These are phyloP conservation scores for Cynaeus angustus DNA, from an alignment of 2,888 invertebrate genomes.

Conservation along the genomic window DNA sequence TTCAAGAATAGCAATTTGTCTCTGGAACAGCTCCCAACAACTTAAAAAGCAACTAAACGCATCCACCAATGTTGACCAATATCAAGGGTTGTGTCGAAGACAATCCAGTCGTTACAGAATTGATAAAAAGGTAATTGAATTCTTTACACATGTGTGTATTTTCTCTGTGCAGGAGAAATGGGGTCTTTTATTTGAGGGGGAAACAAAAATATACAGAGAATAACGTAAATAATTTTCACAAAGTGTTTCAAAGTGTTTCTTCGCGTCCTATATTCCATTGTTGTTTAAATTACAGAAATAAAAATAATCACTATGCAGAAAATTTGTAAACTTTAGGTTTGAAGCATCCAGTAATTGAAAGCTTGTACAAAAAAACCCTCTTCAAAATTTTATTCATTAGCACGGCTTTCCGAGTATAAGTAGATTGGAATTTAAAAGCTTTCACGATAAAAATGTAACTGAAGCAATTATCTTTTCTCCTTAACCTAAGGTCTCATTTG, in stretches of 20 bases:
- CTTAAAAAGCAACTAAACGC: conserved; percentile 74
- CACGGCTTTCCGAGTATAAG: neutral
- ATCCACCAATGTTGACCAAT: conserved; percentile 60
- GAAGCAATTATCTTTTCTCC: conserved; percentile 4
- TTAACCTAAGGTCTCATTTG: neutral
- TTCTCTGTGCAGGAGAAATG: too few relatives aligned
- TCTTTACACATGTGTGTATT: too few relatives aligned
- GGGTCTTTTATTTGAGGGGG: too few relatives aligned
- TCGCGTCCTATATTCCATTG: too few relatives aligned
- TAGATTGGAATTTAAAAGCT: conserved; percentile 5
- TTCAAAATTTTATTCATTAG: conserved; percentile 13
- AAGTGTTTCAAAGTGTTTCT: too few relatives aligned
- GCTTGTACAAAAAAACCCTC: neutral
- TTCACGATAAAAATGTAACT: conserved; percentile 12
- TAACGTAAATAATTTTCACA: too few relatives aligned
- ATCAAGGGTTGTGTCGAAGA: conserved; percentile 67
- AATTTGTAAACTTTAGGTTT: too few relatives aligned
- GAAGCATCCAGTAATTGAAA: too few relatives aligned
- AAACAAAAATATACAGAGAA: too few relatives aligned
- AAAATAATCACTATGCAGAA: too few relatives aligned
- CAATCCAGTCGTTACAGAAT: conserved; percentile 72
- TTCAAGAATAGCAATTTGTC: conserved; percentile 86
- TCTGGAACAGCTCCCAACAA: conserved; percentile 86
- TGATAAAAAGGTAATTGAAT: conserved; percentile 69
- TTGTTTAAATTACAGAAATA: too few relatives aligned